Conservation (phyloP, 2,113 vertebrate genomes). For the Lota lota region DNA sequence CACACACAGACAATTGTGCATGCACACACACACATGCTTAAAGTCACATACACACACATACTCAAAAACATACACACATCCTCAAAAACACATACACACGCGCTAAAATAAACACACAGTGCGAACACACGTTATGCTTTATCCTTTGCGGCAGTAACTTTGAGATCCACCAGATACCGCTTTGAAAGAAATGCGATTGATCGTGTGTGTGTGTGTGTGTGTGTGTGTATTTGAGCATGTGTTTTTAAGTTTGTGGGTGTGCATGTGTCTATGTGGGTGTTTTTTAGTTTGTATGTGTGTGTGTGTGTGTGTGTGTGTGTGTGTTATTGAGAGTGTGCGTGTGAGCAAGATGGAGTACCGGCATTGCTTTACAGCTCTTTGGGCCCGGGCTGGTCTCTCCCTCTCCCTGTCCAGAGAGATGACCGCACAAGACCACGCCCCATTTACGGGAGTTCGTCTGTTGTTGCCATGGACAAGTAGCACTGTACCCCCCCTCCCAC, state of each 20-base stretch:
- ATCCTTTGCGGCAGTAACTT: constrained; percentile 32
- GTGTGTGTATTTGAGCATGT: background rate
- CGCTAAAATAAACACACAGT: too few relatives aligned
- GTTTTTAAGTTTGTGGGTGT: constrained; percentile 7
- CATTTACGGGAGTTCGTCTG: constrained; percentile 37
- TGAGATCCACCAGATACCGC: constrained; percentile 15
- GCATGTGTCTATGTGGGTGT: too few relatives aligned
- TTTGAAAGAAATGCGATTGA: constrained; percentile 23
- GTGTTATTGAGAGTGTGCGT: constrained; percentile 9
- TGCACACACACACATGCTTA: too few relatives aligned
- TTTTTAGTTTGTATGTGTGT: background rate
- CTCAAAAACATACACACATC: too few relatives aligned
- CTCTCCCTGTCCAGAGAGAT: constrained; percentile 26
- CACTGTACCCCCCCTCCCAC: too few relatives aligned
- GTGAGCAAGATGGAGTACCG: background rate
- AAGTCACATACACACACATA: too few relatives aligned
- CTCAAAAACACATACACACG: too few relatives aligned
- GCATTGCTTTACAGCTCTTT: background rate
- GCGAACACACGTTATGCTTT: constrained; percentile 23
- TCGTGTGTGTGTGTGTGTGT: constrained; percentile 3
- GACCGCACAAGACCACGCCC: constrained; percentile 21
- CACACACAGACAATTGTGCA: too few relatives aligned
- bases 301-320: background rate
- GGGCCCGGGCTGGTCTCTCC: constrained; percentile 11
- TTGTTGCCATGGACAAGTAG: constrained; percentile 35